Conservation (phyloP, 2,113 vertebrate genomes). For the Castor canadensis region DNA sequence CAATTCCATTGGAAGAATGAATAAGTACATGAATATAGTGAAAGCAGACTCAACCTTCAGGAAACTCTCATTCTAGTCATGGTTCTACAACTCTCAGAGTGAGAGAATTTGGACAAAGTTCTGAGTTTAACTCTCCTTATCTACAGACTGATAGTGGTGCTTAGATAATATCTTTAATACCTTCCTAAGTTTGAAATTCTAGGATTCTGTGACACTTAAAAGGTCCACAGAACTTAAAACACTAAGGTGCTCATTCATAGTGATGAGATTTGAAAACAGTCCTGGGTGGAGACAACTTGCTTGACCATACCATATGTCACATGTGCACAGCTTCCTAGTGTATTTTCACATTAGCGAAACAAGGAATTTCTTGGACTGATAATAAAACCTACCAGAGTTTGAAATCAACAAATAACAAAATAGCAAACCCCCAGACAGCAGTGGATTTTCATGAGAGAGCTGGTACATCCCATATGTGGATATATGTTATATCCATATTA, state of each 20-base stretch:
- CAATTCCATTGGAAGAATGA: not conserved
- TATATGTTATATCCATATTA: not conserved
- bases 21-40: not conserved
- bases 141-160: not conserved
- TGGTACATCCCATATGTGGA: not conserved
- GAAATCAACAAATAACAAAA: slow-evolving; percentile 8
- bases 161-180: not conserved
- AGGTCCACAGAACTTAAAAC: not conserved
- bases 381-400: not conserved
- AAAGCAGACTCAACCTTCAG: not conserved
- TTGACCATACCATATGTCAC: not conserved
- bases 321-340: not conserved
- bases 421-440: not conserved
- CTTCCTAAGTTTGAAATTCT: not conserved
- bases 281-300: not conserved
- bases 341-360: slow-evolving; percentile 15
- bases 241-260: not conserved
- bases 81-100: not conserved
- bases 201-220: not conserved
- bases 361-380: not conserved
- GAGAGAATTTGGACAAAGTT: not conserved
- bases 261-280: not conserved
- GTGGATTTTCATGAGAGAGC: not conserved
- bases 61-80: not conserved
- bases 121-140: not conserved